phyloP scores from a whole-genome alignment of 2,113 vertebrate species.

The Microcebus tavaratra region DNA sequence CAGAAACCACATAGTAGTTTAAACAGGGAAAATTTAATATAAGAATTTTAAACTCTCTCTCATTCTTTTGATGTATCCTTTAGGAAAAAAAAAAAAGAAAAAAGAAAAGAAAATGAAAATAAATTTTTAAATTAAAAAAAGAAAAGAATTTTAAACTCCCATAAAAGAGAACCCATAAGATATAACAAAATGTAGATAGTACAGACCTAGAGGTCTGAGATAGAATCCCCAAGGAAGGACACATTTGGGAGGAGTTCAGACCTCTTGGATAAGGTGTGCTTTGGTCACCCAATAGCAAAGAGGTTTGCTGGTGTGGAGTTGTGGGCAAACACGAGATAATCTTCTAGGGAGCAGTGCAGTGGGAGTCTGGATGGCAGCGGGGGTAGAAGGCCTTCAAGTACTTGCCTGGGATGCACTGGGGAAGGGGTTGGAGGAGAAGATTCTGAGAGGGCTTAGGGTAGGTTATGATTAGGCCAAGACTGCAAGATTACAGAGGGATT shows the following conservation, averaged over 20 bases:
- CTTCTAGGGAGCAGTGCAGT: rapidly evolving
- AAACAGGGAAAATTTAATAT: neutral
- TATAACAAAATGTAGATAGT: neutral
- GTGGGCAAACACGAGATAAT: neutral
- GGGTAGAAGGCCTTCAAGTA: neutral
- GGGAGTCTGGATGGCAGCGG: no score
- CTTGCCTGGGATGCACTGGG: rapidly evolving
- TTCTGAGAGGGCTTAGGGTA: neutral
- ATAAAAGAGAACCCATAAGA: neutral
- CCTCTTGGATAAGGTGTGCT: neutral
- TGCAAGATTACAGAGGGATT: no score
- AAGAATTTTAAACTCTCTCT: neutral
- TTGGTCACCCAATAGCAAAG: neutral
- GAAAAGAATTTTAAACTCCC: neutral
- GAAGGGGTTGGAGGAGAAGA: rapidly evolving
- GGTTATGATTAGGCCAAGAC: no score
- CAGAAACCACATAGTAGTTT: neutral
- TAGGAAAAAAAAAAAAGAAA: no score
- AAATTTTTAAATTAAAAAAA: no score
- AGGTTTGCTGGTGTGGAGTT: neutral
- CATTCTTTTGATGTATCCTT: no score
- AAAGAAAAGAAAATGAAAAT: no score
- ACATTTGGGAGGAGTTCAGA: neutral
- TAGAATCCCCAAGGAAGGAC: neutral
- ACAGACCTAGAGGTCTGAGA: neutral